Base-by-base conservation (phyloP, 2,797 vertebrate genomes). In the Mus minutoides region DNA sequence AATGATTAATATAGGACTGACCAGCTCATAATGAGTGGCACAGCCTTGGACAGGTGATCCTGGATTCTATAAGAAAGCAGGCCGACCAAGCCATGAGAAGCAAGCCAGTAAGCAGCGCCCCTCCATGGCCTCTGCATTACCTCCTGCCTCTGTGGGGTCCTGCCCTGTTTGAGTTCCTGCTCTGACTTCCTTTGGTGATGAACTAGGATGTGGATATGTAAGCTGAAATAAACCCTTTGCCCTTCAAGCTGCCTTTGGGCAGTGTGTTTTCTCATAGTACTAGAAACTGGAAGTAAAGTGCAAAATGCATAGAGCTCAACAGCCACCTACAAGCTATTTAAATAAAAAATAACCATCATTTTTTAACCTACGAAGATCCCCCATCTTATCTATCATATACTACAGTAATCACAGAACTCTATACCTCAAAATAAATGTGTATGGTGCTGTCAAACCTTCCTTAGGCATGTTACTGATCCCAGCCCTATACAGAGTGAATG, bases 251-350 rank as follows among this genome's bases (percentile, higher is more conserved):
- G 43, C 60, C 17, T 77, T 77, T 77, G 26, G 43, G 14, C 26
- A 29, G 31, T 12, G 43, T 49, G 26, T 49, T 77, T 67, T 69
- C 43, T 69, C 62, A 26, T 31, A n/a, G 83, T 43, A 14, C 49
- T 31, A 85, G 82, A n/a, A 85, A 49, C 10, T 2, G 14, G 17
- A 91, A 90, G 77, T 62, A 92, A 97, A 94, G 92, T 54, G 34
- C 13, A 85, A 91, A 95, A 37, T 62, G n/a, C 13, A 73, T 1
- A 58, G 34, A 83, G 16, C n/a, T 76, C 69, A 90, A 43, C 17
- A 92, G 62, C 4, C 10, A 67, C 69, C 67, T 54, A 82, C 43
- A 49, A 43, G 49, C 83, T 85, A 60, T 64, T 49, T 58, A 75
- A 88, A 76, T 58, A 34, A 22, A 46, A 46, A 86, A 77, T 37